Evolutionary conservation across 2,888 invertebrate genomes (phyloP).

Genomic region (Diabrotica balteata): DNA sequence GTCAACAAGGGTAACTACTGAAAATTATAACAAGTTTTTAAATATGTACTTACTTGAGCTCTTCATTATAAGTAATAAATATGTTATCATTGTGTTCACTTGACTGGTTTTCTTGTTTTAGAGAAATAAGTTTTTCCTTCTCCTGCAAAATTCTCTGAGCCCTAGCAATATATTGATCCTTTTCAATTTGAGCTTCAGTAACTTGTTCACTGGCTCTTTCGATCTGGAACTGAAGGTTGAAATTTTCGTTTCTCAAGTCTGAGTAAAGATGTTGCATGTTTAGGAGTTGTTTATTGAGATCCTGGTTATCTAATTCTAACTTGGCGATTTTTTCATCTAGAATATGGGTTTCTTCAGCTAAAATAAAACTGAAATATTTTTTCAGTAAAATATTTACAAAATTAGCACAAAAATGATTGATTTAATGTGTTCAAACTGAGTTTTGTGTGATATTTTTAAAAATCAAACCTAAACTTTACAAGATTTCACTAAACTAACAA

Average conservation of each 20-base stretch:
- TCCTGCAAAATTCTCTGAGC: conserved; percentile 78
- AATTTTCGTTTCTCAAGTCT: conserved; percentile 53
- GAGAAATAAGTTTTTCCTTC: conserved; percentile 74
- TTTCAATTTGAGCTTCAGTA: conserved; percentile 61
- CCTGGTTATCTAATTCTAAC: conserved; percentile 52
- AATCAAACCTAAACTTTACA: too few species aligned
- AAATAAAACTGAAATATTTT: conserved; percentile 39
- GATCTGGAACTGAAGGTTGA: conserved; percentile 51
- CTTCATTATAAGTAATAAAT: conserved; percentile 50
- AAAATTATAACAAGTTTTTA: too few species aligned
- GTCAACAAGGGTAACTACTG: too few species aligned
- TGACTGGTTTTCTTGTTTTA: conserved; percentile 45
- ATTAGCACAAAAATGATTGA: too few species aligned
- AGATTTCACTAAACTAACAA: too few species aligned
- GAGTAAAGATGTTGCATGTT: conserved; percentile 55
- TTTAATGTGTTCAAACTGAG: too few species aligned
- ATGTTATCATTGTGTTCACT: conserved; percentile 43
- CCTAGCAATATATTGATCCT: conserved; percentile 79
- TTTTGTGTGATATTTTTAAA: too few species aligned
- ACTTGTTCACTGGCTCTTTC: conserved; percentile 52
- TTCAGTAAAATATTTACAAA: not conserved
- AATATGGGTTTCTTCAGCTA: conserved; percentile 45
- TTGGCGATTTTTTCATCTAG: conserved; percentile 51
- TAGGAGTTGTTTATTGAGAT: conserved; percentile 52
- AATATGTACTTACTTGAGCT: conserved; percentile 48